Conservation (phyloP, 2,113 vertebrate species). For the Centropristis striata region DNA sequence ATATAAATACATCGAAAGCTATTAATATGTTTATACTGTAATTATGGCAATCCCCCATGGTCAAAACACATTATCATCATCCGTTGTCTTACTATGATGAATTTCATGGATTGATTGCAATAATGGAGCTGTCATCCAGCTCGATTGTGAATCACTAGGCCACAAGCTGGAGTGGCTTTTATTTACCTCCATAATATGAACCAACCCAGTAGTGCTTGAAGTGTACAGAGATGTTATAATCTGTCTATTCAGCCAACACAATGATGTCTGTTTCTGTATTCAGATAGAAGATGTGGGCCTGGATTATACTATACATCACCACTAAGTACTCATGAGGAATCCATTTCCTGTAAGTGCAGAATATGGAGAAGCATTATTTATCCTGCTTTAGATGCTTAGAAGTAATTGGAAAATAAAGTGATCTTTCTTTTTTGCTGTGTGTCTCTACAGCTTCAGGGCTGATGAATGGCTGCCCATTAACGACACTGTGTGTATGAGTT, state of each 20-base stretch:
- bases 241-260: too few relatives aligned
- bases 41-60: background rate
- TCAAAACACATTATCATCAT: constrained; percentile 5
- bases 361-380: background rate
- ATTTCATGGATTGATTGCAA: background rate
- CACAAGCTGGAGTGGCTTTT: background rate
- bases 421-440: background rate
- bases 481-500: background rate
- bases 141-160: background rate
- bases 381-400: background rate
- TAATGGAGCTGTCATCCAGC: background rate
- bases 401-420: background rate
- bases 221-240: too few relatives aligned
- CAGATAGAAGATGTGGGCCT: too few relatives aligned
- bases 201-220: too few relatives aligned
- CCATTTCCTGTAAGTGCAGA: background rate
- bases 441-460: background rate
- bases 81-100: background rate
- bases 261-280: too few relatives aligned
- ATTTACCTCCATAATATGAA: background rate
- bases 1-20: background rate
- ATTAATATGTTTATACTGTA: background rate
- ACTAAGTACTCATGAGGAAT: background rate
- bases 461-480: constrained; percentile 8
- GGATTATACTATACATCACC: too few relatives aligned